phyloP scores from a whole-genome alignment of 2,113 vertebrate species.

The Percopsis transmontana region DNA sequence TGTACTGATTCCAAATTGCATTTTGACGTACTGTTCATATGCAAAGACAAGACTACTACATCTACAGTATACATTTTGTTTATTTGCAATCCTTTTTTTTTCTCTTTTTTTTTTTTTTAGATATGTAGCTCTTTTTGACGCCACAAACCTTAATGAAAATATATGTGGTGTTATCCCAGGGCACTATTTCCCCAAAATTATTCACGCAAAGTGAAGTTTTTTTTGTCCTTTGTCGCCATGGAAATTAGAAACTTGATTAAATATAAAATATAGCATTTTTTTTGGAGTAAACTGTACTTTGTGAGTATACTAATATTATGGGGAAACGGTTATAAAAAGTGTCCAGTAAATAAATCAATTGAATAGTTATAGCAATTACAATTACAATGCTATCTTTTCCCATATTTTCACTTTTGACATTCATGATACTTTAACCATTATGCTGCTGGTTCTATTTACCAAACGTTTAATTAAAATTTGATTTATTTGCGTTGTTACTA shows the following conservation, averaged over 20 bases:
- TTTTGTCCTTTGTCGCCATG: slow-evolving; percentile 44
- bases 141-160: slow-evolving; percentile 63
- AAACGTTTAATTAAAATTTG: slow-evolving; percentile 83
- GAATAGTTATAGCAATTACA: slow-evolving; percentile 52
- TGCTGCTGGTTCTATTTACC: slow-evolving; percentile 89
- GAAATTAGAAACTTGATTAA: slow-evolving; percentile 39
- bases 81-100: slow-evolving; percentile 60
- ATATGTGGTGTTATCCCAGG: slow-evolving; percentile 52
- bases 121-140: slow-evolving; percentile 44
- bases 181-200: slow-evolving; percentile 65
- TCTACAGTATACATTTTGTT: slow-evolving; percentile 72
- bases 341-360: slow-evolving; percentile 57
- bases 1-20: slow-evolving; percentile 99
- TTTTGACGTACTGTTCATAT: slow-evolving; percentile 96
- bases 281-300: slow-evolving; percentile 53
- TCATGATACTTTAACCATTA: slow-evolving; percentile 86
- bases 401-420: slow-evolving; percentile 81
- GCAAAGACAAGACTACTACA: slow-evolving; percentile 78
- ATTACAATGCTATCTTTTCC: slow-evolving; percentile 78
- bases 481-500: slow-evolving; percentile 83
- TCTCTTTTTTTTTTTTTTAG: slow-evolving; percentile 28
- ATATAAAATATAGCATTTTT: slow-evolving; percentile 39
- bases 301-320: slow-evolving; percentile 61
- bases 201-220: slow-evolving; percentile 27
- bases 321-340: slow-evolving; percentile 62